Conservation (phyloP, 2,888 invertebrate species). For the Apantesis nais region DNA sequence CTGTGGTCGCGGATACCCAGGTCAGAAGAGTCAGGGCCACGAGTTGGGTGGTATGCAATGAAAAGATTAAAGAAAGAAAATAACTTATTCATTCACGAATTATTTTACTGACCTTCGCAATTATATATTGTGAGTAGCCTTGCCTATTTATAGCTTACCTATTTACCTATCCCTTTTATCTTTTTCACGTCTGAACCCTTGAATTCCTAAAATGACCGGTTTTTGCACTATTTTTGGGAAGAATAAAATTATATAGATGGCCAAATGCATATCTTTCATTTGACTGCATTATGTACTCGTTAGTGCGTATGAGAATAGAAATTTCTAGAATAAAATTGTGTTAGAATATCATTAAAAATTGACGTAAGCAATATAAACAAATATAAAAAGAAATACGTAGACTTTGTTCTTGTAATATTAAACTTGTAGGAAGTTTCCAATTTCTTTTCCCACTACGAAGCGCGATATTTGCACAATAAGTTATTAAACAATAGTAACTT, state of each 20-base stretch:
- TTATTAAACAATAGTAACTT: slow-evolving; percentile 27
- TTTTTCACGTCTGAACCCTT: too few species aligned
- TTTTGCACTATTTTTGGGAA: too few species aligned
- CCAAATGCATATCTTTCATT: too few species aligned
- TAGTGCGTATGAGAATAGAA: neutral
- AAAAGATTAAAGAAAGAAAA: neutral
- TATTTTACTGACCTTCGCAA: neutral
- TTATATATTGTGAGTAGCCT: neutral
- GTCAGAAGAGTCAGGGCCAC: slow-evolving; percentile 39
- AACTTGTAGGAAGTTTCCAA: slow-evolving; percentile 30
- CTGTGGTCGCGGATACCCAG: slow-evolving; percentile 32
- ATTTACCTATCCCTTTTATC: too few species aligned
- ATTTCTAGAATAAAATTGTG: neutral
- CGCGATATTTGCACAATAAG: slow-evolving; percentile 19
- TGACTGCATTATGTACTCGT: too few species aligned
- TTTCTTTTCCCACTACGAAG: slow-evolving; percentile 45
- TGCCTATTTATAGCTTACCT: too few species aligned
- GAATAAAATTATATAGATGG: too few species aligned
- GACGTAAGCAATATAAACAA: neutral
- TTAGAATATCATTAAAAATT: neutral
- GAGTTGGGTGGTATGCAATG: slow-evolving; percentile 23
- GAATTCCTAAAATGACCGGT: too few species aligned
- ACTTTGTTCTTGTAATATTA: slow-evolving; percentile 26
- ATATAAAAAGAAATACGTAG: slow-evolving; percentile 1
- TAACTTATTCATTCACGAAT: neutral